Evolutionary conservation across 2,888 invertebrate species (phyloP).

Genomic region (Caradrina clavipalpis): DNA sequence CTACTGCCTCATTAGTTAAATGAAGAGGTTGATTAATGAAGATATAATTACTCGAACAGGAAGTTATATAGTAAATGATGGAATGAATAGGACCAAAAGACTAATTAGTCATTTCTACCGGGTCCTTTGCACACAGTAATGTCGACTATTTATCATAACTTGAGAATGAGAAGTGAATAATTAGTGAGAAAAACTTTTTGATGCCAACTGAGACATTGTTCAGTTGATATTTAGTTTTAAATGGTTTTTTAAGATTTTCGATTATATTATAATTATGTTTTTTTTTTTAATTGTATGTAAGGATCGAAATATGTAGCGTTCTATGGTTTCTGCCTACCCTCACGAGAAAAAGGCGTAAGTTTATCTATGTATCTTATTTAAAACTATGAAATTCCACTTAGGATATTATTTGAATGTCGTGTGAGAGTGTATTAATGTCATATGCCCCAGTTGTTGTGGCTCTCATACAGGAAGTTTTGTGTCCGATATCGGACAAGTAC

Average conservation of each 20-base stretch:
- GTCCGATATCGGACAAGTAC: too few species aligned
- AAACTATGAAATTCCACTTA: not conserved
- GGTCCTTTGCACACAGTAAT: slow-evolving; percentile 10
- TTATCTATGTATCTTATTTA: not conserved
- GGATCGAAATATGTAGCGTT: too few species aligned
- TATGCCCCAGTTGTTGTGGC: too few species aligned
- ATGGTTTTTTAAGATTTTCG: not conserved
- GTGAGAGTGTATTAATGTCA: too few species aligned
- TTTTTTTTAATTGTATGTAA: too few species aligned
- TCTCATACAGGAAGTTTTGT: too few species aligned
- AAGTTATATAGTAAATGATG: not conserved
- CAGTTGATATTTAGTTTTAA: not conserved
- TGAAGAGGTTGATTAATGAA: not conserved
- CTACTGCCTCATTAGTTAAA: not conserved
- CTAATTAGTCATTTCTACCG: slow-evolving; percentile 14
- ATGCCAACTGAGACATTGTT: not conserved
- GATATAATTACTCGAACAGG: not conserved
- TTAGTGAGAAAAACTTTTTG: slow-evolving; percentile 13
- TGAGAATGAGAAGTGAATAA: slow-evolving; percentile 14
- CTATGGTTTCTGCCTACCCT: too few species aligned
- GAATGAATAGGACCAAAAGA: not conserved
- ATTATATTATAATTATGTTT: too few species aligned
- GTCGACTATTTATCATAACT: slow-evolving; percentile 11
- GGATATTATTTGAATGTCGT: too few species aligned
- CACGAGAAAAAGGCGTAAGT: too few species aligned